phyloP scores from a whole-genome alignment of 2,113 vertebrate species.

The Potamarius usumacintae region DNA sequence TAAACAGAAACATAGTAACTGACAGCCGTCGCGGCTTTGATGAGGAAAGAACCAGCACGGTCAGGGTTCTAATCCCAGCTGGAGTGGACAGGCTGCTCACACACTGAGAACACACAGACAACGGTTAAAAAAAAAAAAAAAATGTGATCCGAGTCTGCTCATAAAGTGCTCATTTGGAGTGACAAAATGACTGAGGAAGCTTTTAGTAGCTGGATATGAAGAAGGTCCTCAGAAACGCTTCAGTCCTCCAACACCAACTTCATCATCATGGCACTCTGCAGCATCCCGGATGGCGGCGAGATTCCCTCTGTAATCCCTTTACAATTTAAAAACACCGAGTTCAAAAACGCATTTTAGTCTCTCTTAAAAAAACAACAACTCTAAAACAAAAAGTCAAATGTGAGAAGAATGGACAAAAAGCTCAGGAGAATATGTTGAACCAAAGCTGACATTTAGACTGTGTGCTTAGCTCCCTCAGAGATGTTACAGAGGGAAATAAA shows the following conservation, averaged over 20 bases:
- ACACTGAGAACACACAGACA: background rate
- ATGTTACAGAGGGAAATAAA: conserved; percentile 10
- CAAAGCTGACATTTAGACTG: background rate
- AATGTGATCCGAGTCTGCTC: too few relatives aligned
- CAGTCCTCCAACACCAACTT: conserved; percentile 25
- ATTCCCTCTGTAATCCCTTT: background rate
- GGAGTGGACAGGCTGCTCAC: conserved; percentile 43
- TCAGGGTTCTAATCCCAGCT: background rate
- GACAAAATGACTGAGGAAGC: conserved; percentile 14
- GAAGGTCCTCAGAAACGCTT: conserved; percentile 10
- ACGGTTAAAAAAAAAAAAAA: background rate
- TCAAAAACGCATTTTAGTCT: background rate
- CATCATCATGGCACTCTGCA: conserved; percentile 25
- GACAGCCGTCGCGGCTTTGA: conserved; percentile 66
- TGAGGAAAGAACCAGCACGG: conserved; percentile 38
- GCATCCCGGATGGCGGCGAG: conserved; percentile 14
- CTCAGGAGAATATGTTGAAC: too few relatives aligned
- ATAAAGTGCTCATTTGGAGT: background rate
- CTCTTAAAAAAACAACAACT: background rate
- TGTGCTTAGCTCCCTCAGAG: conserved; percentile 12
- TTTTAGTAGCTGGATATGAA: conserved; percentile 20
- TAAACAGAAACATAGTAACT: conserved; percentile 69
- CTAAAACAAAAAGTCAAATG: background rate
- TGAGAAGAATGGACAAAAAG: background rate
- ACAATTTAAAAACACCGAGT: background rate